These are phyloP conservation scores for Triops cancriformis DNA, from an alignment of 1,140 invertebrate genomes.

Conservation along the genomic window DNA sequence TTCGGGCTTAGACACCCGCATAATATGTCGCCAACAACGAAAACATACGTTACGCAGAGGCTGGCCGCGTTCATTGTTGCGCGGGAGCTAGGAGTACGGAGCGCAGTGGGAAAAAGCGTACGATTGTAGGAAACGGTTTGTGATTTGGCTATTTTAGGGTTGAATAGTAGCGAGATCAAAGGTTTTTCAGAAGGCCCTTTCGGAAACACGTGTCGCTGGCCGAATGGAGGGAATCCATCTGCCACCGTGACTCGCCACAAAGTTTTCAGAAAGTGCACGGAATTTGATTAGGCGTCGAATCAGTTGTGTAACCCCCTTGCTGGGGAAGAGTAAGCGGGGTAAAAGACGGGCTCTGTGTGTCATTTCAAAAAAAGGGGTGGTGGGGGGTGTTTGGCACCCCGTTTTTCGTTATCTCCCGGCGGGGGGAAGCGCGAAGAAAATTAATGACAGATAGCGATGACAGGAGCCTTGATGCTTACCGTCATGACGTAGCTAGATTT, in stretches of 20 bases:
- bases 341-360: not conserved
- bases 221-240: not conserved
- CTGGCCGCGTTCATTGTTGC: not conserved
- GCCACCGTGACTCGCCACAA: not conserved
- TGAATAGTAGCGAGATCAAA: not conserved
- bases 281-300: not conserved
- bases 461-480: slow-evolving; percentile 12
- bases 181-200: not conserved
- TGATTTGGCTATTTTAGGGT: not conserved
- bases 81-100: not conserved
- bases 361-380: not conserved
- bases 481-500: slow-evolving; percentile 10
- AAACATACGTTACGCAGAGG: not conserved
- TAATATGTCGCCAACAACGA: slow-evolving; percentile 6
- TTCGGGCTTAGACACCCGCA: not conserved
- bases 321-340: not conserved
- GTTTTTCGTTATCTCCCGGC: not conserved
- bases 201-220: not conserved
- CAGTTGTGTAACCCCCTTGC: not conserved
- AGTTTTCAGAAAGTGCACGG: not conserved
- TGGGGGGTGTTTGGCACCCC: not conserved
- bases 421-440: not conserved
- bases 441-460: slow-evolving; percentile 13
- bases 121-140: not conserved
- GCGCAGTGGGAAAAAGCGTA: not conserved